Conservation (phyloP, 2,797 vertebrate species). For the Crotalus adamanteus region DNA sequence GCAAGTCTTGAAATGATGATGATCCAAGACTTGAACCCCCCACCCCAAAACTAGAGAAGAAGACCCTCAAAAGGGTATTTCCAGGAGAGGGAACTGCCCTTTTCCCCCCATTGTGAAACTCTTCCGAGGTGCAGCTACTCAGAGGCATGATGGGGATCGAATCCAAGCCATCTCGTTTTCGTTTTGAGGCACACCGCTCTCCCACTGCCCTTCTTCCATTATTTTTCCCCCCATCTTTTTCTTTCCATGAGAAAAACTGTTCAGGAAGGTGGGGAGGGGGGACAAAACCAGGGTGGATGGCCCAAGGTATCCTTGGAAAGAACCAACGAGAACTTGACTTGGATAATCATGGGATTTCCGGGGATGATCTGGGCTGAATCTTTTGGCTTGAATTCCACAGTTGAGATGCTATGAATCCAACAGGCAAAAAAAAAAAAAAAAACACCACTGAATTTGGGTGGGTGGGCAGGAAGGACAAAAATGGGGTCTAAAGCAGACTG, state of each 20-base stretch:
- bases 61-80: conserved; percentile 12
- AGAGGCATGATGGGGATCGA: neutral
- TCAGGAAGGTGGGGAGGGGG: neutral
- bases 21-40: too few relatives aligned
- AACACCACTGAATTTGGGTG: neutral
- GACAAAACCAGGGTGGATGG: neutral
- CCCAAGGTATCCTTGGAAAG: neutral
- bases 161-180: neutral
- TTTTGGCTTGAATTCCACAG: neutral
- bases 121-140: neutral
- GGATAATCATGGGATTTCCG: neutral
- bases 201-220: neutral
- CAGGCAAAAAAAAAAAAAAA: neutral
- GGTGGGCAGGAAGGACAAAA: neutral
- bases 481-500: neutral
- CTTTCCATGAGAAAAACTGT: neutral
- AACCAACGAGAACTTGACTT: neutral
- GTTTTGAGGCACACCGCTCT: neutral
- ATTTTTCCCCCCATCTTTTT: neutral
- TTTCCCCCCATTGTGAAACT: neutral
- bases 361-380: neutral
- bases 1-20: conserved; percentile 38
- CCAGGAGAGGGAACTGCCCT: too few relatives aligned
- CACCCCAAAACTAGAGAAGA: conserved; percentile 1
- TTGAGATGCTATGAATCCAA: neutral